Base-by-base conservation (phyloP, 64 coral and sea anemone species). In the Cladopsammia gracilis region DNA sequence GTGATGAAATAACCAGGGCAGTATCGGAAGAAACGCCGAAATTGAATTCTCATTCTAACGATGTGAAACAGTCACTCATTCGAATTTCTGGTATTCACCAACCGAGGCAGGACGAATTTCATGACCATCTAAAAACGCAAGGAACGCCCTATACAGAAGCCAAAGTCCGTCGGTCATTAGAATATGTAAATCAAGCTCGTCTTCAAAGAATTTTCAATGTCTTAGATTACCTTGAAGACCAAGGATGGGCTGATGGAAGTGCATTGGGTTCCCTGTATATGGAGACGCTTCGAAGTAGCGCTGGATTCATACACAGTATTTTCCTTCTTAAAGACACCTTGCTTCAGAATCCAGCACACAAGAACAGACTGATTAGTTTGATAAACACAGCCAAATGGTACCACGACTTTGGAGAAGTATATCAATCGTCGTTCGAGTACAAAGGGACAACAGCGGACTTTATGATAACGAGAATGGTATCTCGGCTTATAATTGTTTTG, bases 171-270 rank as follows among this genome's bases (percentile, higher is more conserved):
- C 18, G 3, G 5, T 42, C 45, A 11, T 23, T 62, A 18, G 24
- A 43, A 7, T n/a, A 47, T 3, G 15, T 44, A 64, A 62, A 50
- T 25, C 43, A 42, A 14, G 8, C 12, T 11, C 19, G 88, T 10
- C 47, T 57, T 1, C 20, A 48, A 15, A 75, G 48, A 62, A 75
- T 92, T 25, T 10, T 43, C 14, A 34, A 76, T 3, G 25, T 95
- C 18, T 50, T 95, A 0, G 43, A 62, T 18, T 90, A 89, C n/a
- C 3, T 95, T 12, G 50, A 89, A 69, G 78, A 94, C 19, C 93
- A 94, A 83, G 87, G 93, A 7, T 94, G 93, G 93, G 78, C 78
- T 15, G 49, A 74, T 23, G 86, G 86, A 49, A 94, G 93, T 90
- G 75, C 62, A 6, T 2, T 76, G 5, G 93, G 93, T 9, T 75